A percentile compares a stretch with the other conserved stretches of the same genome.
phyloP scores from a whole-genome alignment of 2,797 vertebrate species.

The Phyllotis vaccarum region DNA sequence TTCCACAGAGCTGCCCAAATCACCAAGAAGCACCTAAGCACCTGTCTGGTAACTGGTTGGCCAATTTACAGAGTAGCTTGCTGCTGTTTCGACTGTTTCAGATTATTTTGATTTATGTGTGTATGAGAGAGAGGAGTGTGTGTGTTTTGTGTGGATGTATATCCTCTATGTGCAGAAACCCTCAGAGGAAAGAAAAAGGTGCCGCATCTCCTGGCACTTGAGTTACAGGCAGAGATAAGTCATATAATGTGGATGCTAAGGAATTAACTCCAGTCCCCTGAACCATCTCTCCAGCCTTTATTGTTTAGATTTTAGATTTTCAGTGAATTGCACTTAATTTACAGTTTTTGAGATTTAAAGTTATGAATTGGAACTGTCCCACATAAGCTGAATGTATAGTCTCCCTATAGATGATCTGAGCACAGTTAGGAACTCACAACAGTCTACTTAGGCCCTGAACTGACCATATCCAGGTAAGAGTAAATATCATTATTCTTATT shows the following conservation, averaged over 20 bases:
- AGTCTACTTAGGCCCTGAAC: conserved; percentile 60
- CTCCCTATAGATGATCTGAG: conserved; percentile 24
- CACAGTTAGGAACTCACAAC: conserved; percentile 26
- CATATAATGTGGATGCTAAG: background rate
- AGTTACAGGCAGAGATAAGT: background rate
- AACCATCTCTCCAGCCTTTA: background rate
- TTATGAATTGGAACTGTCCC: background rate
- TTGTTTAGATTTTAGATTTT: background rate
- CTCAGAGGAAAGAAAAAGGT: no score
- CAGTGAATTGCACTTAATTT: background rate
- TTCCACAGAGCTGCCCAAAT: background rate
- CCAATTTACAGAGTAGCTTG: background rate
- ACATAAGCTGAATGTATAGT: background rate
- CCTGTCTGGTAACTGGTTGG: background rate
- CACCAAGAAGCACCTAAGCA: conserved; percentile 5
- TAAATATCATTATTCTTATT: conserved; percentile 72
- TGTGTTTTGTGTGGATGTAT: background rate
- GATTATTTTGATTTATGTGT: background rate
- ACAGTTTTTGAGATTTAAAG: conserved; percentile 25
- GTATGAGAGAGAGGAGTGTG: no score
- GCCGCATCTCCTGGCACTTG: background rate
- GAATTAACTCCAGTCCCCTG: background rate
- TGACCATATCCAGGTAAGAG: conserved; percentile 60
- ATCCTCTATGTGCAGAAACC: background rate
- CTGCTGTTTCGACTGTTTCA: background rate